Evolutionary conservation across 1,140 invertebrate genomes (phyloP).

Genomic region (Choristoneura fumiferana): DNA sequence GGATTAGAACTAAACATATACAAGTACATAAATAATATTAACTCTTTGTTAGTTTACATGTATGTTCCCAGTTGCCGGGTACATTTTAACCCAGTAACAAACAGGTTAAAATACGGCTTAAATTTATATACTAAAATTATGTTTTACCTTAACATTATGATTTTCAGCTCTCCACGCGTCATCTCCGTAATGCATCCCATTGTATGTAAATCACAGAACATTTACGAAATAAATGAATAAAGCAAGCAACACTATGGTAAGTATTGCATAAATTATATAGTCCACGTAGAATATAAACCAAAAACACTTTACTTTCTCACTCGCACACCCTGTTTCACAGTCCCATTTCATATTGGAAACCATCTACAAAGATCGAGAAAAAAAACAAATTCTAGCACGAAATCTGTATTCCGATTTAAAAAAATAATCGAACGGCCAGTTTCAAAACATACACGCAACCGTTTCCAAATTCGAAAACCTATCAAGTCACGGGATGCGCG

Average conservation of each 20-base stretch:
- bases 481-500: neutral
- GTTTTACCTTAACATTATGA: too few relatives aligned
- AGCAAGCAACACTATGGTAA: conserved; percentile 31
- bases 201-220: conserved; percentile 1
- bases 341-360: conserved; percentile 20
- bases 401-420: too few relatives aligned
- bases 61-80: too few relatives aligned
- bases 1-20: too few relatives aligned
- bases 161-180: too few relatives aligned
- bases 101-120: too few relatives aligned
- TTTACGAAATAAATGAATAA: conserved; percentile 47
- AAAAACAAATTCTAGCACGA: too few relatives aligned
- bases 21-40: too few relatives aligned
- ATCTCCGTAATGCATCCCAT: neutral
- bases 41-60: too few relatives aligned
- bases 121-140: too few relatives aligned
- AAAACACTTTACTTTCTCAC: conserved; percentile 28
- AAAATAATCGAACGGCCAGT: neutral
- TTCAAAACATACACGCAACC: neutral
- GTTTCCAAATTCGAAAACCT: neutral
- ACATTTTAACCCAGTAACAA: too few relatives aligned
- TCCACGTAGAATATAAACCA: conserved; percentile 46
- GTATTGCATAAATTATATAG: conserved; percentile 43
- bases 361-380: too few relatives aligned
- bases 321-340: conserved; percentile 22